Percentiles rank a stretch among this genome's conserved stretches.
These are phyloP conservation scores for Osmerus mordax DNA, from an alignment of 2,113 vertebrate species.

Conservation along the genomic window DNA sequence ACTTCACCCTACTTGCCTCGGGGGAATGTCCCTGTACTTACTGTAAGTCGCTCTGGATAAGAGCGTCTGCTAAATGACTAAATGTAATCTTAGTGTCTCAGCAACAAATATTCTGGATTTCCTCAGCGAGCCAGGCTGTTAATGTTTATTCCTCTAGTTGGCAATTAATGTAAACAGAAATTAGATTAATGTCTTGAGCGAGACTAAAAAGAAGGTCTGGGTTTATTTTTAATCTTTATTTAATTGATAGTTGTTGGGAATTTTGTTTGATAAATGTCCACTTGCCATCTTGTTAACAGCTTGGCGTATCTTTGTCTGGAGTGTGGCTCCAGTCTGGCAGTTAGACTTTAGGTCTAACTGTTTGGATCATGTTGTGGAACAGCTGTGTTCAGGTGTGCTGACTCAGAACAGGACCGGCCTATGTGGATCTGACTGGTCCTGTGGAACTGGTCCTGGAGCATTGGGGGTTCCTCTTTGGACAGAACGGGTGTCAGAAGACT, in stretches of 20 bases:
- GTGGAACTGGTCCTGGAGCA: constrained; percentile 16
- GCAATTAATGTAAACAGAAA: constrained; percentile 37
- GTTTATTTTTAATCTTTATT: background rate
- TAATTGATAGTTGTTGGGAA: constrained; percentile 31
- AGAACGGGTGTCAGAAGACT: no score
- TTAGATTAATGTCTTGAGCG: constrained; percentile 12
- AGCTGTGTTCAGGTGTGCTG: background rate
- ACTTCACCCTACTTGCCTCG: no score
- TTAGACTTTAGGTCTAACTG: background rate
- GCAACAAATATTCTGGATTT: constrained; percentile 55
- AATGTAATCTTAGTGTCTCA: constrained; percentile 36
- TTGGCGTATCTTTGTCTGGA: background rate
- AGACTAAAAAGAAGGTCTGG: constrained; percentile 21
- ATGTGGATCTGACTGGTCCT: background rate
- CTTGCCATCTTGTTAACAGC: background rate
- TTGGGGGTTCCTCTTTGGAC: no score
- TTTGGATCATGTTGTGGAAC: background rate
- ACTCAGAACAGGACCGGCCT: background rate
- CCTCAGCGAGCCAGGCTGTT: constrained; percentile 41
- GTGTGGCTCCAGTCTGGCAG: background rate
- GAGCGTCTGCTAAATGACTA: no score
- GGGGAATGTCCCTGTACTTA: no score
- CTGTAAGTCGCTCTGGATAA: no score
- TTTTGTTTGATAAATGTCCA: constrained; percentile 25
- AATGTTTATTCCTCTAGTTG: constrained; percentile 35